Evolutionary conservation across 2,797 vertebrate species (phyloP), one percentile per base, ranked within the genome.

Genomic region (Dicrostonyx torquatus): DNA sequence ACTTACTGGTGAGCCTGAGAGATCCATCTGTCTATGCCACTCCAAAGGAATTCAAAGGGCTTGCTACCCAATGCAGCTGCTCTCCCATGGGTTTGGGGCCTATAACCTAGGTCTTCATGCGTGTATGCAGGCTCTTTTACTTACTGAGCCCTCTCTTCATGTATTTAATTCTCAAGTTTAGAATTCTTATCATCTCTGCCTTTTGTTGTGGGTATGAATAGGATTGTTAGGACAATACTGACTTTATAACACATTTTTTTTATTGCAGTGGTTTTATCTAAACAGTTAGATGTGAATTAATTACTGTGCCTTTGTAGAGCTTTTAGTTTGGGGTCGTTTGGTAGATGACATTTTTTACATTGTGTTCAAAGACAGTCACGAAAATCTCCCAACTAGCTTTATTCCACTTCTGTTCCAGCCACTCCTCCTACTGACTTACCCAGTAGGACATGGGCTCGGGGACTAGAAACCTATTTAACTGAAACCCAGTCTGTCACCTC

Each of bases 261-360:
- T 87, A 95, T 77, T 53, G 64, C 48, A 17, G n/a, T 87, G 31
- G 15, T 60, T 93, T 86, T 66, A 68, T 62, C 79, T 85, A 80
- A 94, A 29, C 37, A 82, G 13, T 77, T 82, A 12, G 24, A 22
- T 10, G 13, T 55, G 34, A 94, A 84, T 76, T 87, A 66, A 87
- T 80, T 77, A 17, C 3, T 20, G 87, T 26, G 26, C 1, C 31
- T 93, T 80, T 2, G 0, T 85, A 82, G 91, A 82, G 10, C 4
- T 76, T 75, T 60, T 82, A 6, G 29, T 58, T 37, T 80, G n/a
- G 34, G n/a, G 29, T 50, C 29, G 7, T 26, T 80, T 58, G 53
- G 50, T 58, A 34, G 12, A 2, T 58, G 53, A 37, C 37, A 24
- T 37, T 79, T 83, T n/a, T 45, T 48, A 66, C 3, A 14, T 5